phyloP scores from a whole-genome alignment of 2,113 vertebrate species.

The Lepus timidus region DNA sequence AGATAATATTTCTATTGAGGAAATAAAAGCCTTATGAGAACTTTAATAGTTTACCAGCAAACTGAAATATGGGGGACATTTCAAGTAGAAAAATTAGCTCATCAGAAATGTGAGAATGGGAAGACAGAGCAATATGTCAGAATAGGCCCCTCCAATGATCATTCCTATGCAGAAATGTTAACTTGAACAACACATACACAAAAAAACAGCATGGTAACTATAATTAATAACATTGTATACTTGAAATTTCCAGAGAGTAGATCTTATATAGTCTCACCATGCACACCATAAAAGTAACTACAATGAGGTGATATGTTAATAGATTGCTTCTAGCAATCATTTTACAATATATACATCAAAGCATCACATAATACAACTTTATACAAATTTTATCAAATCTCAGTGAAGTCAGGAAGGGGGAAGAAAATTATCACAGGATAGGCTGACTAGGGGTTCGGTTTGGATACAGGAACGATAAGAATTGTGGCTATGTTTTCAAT shows the following conservation, averaged over 20 bases:
- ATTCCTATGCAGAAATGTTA: not conserved
- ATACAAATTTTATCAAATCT: too few species aligned
- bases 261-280: too few species aligned
- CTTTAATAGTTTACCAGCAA: not conserved
- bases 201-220: not conserved
- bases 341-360: too few species aligned
- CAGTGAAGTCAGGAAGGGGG: too few species aligned
- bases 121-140: not conserved
- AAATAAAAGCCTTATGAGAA: conserved; percentile 36
- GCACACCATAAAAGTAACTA: too few species aligned
- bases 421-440: not conserved
- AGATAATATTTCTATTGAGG: not conserved
- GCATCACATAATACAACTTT: too few species aligned
- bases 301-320: too few species aligned
- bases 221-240: too few species aligned
- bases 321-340: too few species aligned
- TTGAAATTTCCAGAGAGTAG: too few species aligned
- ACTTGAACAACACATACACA: not conserved
- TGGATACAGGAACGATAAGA: not conserved
- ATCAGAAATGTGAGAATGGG: not conserved
- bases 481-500: not conserved
- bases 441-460: not conserved
- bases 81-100: conserved; percentile 3
- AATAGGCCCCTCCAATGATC: too few species aligned
- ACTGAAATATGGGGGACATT: not conserved